phyloP scores from a whole-genome alignment of 2,888 invertebrate species.

The Mechanitis mazaeus region DNA sequence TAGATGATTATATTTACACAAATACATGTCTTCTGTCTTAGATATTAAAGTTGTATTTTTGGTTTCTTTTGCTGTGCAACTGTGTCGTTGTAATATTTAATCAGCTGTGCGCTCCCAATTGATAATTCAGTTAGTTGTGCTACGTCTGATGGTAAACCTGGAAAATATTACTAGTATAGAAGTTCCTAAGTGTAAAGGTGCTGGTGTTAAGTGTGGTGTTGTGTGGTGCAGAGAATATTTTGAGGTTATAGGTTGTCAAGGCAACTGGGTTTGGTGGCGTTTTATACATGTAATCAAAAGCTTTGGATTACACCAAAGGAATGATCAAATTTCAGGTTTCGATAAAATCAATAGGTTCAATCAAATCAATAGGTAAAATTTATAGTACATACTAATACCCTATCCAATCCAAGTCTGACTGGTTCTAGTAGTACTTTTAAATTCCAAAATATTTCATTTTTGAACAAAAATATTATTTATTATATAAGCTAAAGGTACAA shows the following conservation, averaged over 20 bases:
- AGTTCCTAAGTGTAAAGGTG: slow-evolving; percentile 28
- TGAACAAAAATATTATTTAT: too few relatives aligned
- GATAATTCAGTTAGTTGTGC: slow-evolving; percentile 66
- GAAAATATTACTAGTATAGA: neutral
- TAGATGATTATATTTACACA: slow-evolving; percentile 13
- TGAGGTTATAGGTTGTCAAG: slow-evolving; percentile 39
- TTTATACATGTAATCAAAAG: slow-evolving; percentile 3
- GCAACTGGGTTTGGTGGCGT: slow-evolving; percentile 34
- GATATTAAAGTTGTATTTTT: slow-evolving; percentile 52
- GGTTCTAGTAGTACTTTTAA: too few relatives aligned
- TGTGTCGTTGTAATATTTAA: slow-evolving; percentile 56
- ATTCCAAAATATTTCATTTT: too few relatives aligned
- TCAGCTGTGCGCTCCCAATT: slow-evolving; percentile 70
- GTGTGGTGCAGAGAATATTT: slow-evolving; percentile 31
- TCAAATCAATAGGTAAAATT: too few relatives aligned
- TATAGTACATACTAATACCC: too few relatives aligned
- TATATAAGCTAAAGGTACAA: too few relatives aligned
- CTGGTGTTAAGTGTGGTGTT: slow-evolving; percentile 23
- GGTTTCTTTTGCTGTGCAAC: slow-evolving; percentile 39
- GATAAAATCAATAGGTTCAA: too few relatives aligned
- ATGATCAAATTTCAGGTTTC: too few relatives aligned
- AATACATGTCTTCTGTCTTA: slow-evolving; percentile 41
- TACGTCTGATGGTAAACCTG: slow-evolving; percentile 54
- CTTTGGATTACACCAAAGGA: too few relatives aligned
- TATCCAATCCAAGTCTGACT: too few relatives aligned